Conservation (phyloP, 2,888 invertebrate genomes). For the Synergus laeviventris region DNA sequence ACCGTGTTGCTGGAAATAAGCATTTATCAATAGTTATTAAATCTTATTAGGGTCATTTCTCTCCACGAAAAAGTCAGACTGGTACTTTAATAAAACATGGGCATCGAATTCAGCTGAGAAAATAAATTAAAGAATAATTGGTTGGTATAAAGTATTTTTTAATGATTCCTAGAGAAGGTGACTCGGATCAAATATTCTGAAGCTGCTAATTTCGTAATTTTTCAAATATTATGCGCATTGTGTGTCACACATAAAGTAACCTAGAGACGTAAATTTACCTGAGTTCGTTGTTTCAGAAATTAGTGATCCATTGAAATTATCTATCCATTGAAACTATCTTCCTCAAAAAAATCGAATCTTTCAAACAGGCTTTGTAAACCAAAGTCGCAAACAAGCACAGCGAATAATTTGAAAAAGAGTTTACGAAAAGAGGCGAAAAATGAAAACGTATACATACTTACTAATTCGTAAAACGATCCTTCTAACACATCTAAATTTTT, state of each 20-base stretch:
- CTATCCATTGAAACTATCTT: slow-evolving; percentile 10
- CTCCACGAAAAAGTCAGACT: no score
- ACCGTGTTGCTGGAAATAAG: no score
- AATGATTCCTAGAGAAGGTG: background rate
- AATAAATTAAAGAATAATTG: background rate
- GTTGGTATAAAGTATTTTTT: background rate
- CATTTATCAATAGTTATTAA: no score
- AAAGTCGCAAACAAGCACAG: slow-evolving; percentile 24
- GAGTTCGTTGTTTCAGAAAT: slow-evolving; percentile 19
- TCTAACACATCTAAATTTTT: slow-evolving; percentile 3
- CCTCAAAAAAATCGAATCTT: background rate
- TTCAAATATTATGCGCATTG: background rate
- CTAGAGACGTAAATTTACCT: slow-evolving; percentile 15
- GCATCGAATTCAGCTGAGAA: background rate
- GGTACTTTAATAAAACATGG: no score
- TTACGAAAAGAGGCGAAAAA: background rate
- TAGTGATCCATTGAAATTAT: slow-evolving; percentile 9
- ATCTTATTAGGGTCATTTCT: no score
- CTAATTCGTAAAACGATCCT: slow-evolving; percentile 24
- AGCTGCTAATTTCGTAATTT: background rate
- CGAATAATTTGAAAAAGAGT: slow-evolving; percentile 20
- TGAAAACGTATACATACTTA: background rate
- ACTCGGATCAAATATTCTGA: background rate
- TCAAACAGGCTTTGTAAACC: slow-evolving; percentile 8
- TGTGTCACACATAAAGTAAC: background rate